A percentile compares a stretch with the other conserved stretches of the same genome.
phyloP scores from a whole-genome alignment of 2,113 vertebrate genomes.

The Capreolus pygargus region DNA sequence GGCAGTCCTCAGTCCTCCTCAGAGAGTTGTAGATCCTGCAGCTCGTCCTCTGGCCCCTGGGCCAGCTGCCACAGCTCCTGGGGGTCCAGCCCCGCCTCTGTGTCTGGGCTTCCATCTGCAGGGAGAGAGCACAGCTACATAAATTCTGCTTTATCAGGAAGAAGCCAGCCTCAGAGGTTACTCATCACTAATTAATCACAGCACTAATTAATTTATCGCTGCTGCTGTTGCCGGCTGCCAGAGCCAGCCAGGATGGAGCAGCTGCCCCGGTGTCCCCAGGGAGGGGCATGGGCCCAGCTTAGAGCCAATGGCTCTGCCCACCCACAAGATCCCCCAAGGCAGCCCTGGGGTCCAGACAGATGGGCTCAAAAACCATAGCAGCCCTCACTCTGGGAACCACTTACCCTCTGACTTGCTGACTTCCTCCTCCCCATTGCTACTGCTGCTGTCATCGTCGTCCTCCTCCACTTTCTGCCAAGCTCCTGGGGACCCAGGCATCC shows the following conservation, averaged over 20 bases:
- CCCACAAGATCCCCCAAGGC: neutral
- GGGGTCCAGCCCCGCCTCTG: conserved; percentile 65
- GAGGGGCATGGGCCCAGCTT: neutral
- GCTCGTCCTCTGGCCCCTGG: conserved; percentile 88
- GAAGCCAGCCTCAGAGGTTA: conserved; percentile 47
- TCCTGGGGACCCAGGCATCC: neutral
- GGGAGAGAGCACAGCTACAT: conserved; percentile 13
- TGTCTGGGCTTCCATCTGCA: conserved; percentile 26
- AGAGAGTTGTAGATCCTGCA: conserved; percentile 91
- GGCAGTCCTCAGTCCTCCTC: conserved; percentile 79
- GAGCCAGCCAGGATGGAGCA: neutral
- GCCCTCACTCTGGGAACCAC: neutral
- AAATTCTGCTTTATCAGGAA: conserved; percentile 64
- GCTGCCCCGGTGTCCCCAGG: neutral
- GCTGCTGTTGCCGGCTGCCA: conserved; percentile 44
- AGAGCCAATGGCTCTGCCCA: too few relatives aligned
- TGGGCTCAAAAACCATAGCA: neutral
- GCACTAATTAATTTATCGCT: conserved; percentile 73
- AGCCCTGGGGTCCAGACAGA: neutral
- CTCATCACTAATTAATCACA: conserved; percentile 77
- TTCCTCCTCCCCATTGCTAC: conserved; percentile 49
- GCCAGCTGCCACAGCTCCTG: conserved; percentile 87
- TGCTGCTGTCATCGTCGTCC: conserved; percentile 1
- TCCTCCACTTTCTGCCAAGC: neutral
- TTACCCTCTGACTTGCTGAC: conserved; percentile 72